phyloP scores from a whole-genome alignment of 37 sponge, comb jelly and placozoan genomes.

The Chondrilla cf. caribensis region DNA sequence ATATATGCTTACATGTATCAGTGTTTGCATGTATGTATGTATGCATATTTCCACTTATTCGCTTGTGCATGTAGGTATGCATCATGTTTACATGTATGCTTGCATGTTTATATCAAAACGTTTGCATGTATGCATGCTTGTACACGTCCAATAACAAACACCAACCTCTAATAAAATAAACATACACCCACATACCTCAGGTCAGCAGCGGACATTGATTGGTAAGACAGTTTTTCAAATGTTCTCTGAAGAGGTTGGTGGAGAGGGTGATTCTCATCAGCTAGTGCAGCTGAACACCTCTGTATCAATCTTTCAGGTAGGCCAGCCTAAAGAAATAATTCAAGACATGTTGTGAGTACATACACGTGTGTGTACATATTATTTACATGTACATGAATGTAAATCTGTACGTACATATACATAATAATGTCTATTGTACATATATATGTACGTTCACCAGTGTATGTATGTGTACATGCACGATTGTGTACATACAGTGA shows the following conservation, averaged over 20 bases:
- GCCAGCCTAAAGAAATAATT: slow-evolving; percentile 35
- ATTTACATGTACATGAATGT: background rate
- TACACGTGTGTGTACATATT: background rate
- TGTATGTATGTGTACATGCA: background rate
- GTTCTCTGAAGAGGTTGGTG: slow-evolving; percentile 76
- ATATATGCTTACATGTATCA: too few relatives aligned
- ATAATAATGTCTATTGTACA: background rate
- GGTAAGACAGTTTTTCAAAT: slow-evolving; percentile 86
- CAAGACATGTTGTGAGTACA: background rate
- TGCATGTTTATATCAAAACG: background rate
- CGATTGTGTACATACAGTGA: too few relatives aligned
- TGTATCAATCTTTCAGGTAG: slow-evolving; percentile 59
- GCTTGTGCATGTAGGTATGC: too few relatives aligned
- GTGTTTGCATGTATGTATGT: too few relatives aligned
- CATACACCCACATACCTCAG: slow-evolving; percentile 59
- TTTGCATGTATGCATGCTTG: too few relatives aligned
- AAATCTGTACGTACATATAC: background rate
- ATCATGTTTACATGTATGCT: too few relatives aligned
- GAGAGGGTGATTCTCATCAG: slow-evolving; percentile 82
- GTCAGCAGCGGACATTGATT: slow-evolving; percentile 77
- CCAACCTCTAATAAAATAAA: too few relatives aligned
- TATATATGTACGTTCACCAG: background rate
- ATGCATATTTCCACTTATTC: too few relatives aligned
- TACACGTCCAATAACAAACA: too few relatives aligned
- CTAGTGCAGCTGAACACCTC: slow-evolving; percentile 65